Base-by-base conservation (phyloP, 2,888 invertebrate genomes). In the Lepidonotus clava region DNA sequence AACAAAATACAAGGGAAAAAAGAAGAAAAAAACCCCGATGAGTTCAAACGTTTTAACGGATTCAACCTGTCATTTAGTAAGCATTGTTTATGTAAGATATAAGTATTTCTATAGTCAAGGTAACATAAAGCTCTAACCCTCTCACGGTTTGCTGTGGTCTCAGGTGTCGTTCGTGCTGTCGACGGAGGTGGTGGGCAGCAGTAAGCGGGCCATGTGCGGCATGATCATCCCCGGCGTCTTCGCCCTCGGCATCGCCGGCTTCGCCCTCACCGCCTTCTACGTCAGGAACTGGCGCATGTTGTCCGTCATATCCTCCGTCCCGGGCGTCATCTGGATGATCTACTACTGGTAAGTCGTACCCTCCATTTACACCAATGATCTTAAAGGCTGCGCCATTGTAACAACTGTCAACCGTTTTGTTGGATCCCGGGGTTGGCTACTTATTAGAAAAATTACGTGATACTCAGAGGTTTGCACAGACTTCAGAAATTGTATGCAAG, bases 331-430 rank as follows among this genome's bases (percentile, higher is more conserved):
- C 1, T 86, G 89, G 32, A 86, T 90, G 11, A 18, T 88, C 32
- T 96, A 96, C 93, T 95, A 96, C 91, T 96, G 96, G 95, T 95
- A 93, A 89, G 90, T 88, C 6, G n/a, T 18, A 61, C 46, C 8
- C 6, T 46, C 46, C 46, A 6, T 18, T 18, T 46, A 6, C 46
- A 46, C 46, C 46, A 46, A n/a, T n/a, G n/a, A n/a, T n/a, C n/a
- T n/a, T n/a, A n/a, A n/a, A n/a, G n/a, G n/a, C n/a, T n/a, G n/a
- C n/a, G n/a, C n/a, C n/a, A n/a, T n/a, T n/a, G n/a, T n/a, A n/a
- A n/a, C n/a, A n/a, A n/a, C n/a, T n/a, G n/a, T n/a, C n/a, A n/a
- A n/a, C n/a, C n/a, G n/a, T n/a, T n/a, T n/a, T n/a, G n/a, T n/a
- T n/a, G n/a, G n/a, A n/a, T n/a, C n/a, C n/a, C n/a, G n/a, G n/a